These are phyloP conservation scores for Latrodectus hesperus DNA, from an alignment of 2,888 invertebrate genomes.

Conservation along the genomic window DNA sequence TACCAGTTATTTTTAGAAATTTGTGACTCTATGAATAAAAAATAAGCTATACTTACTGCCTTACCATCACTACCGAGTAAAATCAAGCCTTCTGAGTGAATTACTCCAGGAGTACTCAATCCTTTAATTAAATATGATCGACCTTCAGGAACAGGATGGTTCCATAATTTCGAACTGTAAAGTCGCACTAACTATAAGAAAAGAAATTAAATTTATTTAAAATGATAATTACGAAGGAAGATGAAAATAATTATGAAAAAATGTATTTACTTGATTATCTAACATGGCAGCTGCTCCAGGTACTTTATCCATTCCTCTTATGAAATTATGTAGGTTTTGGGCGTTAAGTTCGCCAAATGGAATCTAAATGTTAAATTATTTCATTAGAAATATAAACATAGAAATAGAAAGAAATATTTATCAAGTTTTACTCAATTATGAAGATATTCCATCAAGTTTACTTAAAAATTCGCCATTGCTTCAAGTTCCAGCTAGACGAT, in stretches of 20 bases:
- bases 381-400: not conserved
- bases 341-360: constrained; percentile 82
- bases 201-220: not conserved
- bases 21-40: too few species aligned
- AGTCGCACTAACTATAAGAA: constrained; percentile 80
- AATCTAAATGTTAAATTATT: constrained; percentile 76
- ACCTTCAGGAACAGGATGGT: constrained; percentile 78
- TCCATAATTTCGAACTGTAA: constrained; percentile 87
- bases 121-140: constrained; percentile 80
- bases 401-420: not conserved
- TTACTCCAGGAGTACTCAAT: constrained; percentile 79
- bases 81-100: constrained; percentile 87
- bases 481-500: too few species aligned
- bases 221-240: not conserved
- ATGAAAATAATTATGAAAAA: not conserved
- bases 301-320: constrained; percentile 93
- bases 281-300: constrained; percentile 89
- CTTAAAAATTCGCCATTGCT: too few species aligned
- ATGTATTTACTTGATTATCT: constrained; percentile 76
- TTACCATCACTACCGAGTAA: constrained; percentile 87
- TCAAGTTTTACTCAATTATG: not conserved
- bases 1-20: too few species aligned
- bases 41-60: constrained; percentile 78
- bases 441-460: not conserved
- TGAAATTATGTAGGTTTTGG: constrained; percentile 89